Percentiles rank a stretch among this genome's conserved stretches.
phyloP scores from a whole-genome alignment of 1,140 invertebrate species.

The Caenorhabditis remanei region DNA sequence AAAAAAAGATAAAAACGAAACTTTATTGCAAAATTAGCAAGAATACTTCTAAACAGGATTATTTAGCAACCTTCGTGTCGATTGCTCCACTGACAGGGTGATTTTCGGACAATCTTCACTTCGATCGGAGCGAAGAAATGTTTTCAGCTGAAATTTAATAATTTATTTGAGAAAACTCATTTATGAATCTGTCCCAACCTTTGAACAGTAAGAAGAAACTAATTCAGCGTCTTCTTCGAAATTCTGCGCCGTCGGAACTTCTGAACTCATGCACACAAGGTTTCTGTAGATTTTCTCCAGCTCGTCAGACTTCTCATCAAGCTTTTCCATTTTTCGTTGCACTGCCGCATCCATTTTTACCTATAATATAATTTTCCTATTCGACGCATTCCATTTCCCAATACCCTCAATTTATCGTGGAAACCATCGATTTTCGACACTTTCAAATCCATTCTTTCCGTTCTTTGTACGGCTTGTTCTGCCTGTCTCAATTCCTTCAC shows the following conservation, averaged over 20 bases:
- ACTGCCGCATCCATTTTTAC: conserved; percentile 38
- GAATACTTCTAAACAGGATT: background rate
- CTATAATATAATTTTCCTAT: background rate
- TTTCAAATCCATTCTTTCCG: background rate
- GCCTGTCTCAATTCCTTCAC: background rate
- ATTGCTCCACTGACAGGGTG: background rate
- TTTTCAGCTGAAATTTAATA: conserved; percentile 14
- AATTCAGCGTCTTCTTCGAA: background rate
- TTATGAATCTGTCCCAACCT: background rate
- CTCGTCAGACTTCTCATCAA: conserved; percentile 10
- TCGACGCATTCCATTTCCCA: background rate
- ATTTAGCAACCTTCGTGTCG: background rate
- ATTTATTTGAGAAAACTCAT: background rate
- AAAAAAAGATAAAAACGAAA: background rate
- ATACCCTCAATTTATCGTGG: conserved; percentile 33
- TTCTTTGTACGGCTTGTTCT: background rate
- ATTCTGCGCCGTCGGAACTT: conserved; percentile 12
- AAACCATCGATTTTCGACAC: conserved; percentile 1
- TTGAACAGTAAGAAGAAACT: background rate
- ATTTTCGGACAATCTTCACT: background rate
- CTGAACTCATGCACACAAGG: background rate
- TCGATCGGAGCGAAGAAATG: background rate
- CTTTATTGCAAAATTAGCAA: background rate
- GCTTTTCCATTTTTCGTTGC: conserved; percentile 11
- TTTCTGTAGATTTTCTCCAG: background rate